phyloP scores from a whole-genome alignment of 92 coral and sea anemone genomes.

The Actinernus sp. region DNA sequence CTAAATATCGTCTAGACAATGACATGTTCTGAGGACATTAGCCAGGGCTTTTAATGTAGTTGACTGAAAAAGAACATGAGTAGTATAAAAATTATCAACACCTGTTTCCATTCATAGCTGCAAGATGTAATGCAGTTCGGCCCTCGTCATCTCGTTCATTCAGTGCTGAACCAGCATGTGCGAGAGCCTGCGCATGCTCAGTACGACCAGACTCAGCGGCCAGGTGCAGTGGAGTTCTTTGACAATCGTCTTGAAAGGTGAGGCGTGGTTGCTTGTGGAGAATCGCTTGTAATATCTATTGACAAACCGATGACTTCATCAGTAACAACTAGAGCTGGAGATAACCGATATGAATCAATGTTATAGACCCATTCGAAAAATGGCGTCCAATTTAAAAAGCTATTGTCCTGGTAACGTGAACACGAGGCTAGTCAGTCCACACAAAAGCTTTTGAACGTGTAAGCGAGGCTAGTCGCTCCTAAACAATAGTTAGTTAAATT shows the following conservation, averaged over 20 bases:
- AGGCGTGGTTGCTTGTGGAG: slow-evolving; percentile 55
- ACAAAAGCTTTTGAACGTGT: too few species aligned
- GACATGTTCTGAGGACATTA: too few species aligned
- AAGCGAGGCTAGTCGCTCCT: too few species aligned
- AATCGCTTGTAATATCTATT: slow-evolving; percentile 58
- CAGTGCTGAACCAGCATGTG: slow-evolving; percentile 46
- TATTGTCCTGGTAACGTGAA: too few species aligned
- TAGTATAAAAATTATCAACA: slow-evolving; percentile 1
- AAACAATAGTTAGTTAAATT: too few species aligned
- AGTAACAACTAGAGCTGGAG: neutral
- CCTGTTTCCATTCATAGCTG: slow-evolving; percentile 82
- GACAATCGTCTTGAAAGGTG: slow-evolving; percentile 72
- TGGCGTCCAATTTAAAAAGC: too few species aligned
- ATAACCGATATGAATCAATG: too few species aligned
- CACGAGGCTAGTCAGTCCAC: too few species aligned
- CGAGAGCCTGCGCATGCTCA: slow-evolving; percentile 72
- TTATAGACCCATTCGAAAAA: too few species aligned
- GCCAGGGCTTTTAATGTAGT: too few species aligned
- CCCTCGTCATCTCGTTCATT: slow-evolving; percentile 80
- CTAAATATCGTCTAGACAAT: too few species aligned
- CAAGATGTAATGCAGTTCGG: slow-evolving; percentile 73
- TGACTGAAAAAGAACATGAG: too few species aligned
- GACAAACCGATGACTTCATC: neutral
- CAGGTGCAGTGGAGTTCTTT: slow-evolving; percentile 80
- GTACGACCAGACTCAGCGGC: slow-evolving; percentile 69